Conservation (phyloP, 2,888 invertebrate species). For the Leptinotarsa rubiginosa region DNA sequence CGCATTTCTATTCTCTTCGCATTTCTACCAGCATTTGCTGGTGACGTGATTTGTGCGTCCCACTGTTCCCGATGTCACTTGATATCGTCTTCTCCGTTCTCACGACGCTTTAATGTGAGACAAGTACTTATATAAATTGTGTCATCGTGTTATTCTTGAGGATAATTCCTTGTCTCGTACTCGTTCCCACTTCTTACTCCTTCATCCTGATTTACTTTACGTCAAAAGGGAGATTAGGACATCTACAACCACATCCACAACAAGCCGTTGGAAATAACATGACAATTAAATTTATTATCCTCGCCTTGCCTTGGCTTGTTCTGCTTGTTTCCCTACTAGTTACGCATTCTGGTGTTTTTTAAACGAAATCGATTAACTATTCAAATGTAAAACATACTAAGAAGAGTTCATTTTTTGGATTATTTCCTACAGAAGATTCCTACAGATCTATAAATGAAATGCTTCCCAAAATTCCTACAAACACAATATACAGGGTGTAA, state of each 20-base stretch:
- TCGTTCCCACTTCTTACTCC: constrained; percentile 48
- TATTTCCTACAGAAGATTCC: too few species aligned
- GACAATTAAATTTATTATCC: constrained; percentile 39
- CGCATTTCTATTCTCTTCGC: constrained; percentile 65
- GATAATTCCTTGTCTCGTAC: constrained; percentile 58
- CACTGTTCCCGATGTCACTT: constrained; percentile 62
- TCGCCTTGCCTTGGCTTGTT: constrained; percentile 17
- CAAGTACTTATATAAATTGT: constrained; percentile 64
- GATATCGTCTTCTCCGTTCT: constrained; percentile 61
- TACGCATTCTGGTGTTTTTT: neutral
- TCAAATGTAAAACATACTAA: too few species aligned
- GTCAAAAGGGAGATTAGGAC: constrained; percentile 44
- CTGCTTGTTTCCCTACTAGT: neutral
- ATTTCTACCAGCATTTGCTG: constrained; percentile 65
- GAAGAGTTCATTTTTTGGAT: too few species aligned
- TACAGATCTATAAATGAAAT: too few species aligned
- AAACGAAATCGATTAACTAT: neutral
- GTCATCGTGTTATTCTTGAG: constrained; percentile 62
- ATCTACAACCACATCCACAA: constrained; percentile 28
- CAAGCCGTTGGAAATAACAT: constrained; percentile 34
- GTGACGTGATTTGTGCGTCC: constrained; percentile 66
- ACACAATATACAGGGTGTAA: too few species aligned
- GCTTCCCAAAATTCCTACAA: too few species aligned
- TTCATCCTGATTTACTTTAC: constrained; percentile 51
- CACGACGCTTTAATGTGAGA: constrained; percentile 62